Evolutionary conservation across 2,113 vertebrate species (phyloP).

Genomic region (Morone chrysops): DNA sequence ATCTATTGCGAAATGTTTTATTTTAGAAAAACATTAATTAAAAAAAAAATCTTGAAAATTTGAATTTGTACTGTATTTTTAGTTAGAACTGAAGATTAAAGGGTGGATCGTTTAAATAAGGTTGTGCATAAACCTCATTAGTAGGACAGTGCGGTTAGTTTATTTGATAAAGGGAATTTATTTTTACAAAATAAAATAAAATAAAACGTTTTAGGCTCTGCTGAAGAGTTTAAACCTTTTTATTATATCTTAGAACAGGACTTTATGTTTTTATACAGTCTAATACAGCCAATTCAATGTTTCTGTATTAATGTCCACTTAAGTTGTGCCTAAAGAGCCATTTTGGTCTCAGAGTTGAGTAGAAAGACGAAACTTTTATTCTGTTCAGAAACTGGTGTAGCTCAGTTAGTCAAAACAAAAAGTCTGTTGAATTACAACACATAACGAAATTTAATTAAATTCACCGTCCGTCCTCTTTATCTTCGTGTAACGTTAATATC

Average conservation of each 20-base stretch:
- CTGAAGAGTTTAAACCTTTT: neutral
- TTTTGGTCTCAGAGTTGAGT: neutral
- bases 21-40: neutral
- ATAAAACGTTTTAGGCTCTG: neutral
- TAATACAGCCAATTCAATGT: neutral
- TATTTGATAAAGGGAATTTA: neutral
- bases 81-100: neutral
- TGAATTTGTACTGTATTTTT: neutral
- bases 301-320: neutral
- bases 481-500: neutral
- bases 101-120: neutral
- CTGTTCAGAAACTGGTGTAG: neutral
- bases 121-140: neutral
- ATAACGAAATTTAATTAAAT: neutral
- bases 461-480: neutral
- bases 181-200: neutral
- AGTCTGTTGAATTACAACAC: neutral
- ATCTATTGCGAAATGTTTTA: neutral
- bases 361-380: neutral
- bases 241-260: neutral
- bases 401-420: neutral
- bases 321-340: neutral
- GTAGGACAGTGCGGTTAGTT: neutral
- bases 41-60: neutral
- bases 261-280: neutral